Evolutionary conservation across 2,797 vertebrate species (phyloP), one percentile per base, ranked within the genome.

Genomic region (Parauchenoglanis ngamensis): DNA sequence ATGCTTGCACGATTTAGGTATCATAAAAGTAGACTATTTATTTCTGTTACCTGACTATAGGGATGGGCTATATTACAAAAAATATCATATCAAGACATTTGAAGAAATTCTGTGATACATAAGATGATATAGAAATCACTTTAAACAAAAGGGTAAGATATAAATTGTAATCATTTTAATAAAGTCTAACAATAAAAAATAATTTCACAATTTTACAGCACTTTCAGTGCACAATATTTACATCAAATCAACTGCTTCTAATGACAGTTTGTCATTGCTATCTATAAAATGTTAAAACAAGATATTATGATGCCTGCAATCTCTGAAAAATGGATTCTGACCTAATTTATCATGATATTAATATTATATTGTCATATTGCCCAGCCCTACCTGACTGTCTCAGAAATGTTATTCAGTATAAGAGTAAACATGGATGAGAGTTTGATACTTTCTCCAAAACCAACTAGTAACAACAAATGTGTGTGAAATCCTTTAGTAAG

Each of bases 401-500:
- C 73, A 76, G 25, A 52, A 28, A 52, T 28, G 12, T n/a, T 76
- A 31, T 56, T 56, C 49, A 77, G 49, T 77, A 7, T 23, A 23
- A 56, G 4, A 56, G n/a, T 78, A 80, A 80, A 23, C 19, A 57
- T 10, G 28, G 28, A 35, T 57, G 56, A 25, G 56, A 78, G 76
- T 78, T 78, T 56, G 52, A 78, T 54, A 4, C 0, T 80, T 63
- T 63, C 35, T 63, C 40, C 23, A 63, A 80, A 81, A 44, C 23
- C 57, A 63, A n/a, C 12, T 63, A 63, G 23, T 63, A 44, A 15
- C 35, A 44, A 46, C 78, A 80, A 44, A 80, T 61, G 21, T 25
- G 31, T 46, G 57, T 81, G 78, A 81, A 46, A 63, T 81, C n/a
- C 78, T 63, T 81, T n/a, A 46, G 57, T 63, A 81, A 63, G 57